Evolutionary conservation across 1,140 invertebrate species (phyloP).

Genomic region (Drosophila virilis): DNA sequence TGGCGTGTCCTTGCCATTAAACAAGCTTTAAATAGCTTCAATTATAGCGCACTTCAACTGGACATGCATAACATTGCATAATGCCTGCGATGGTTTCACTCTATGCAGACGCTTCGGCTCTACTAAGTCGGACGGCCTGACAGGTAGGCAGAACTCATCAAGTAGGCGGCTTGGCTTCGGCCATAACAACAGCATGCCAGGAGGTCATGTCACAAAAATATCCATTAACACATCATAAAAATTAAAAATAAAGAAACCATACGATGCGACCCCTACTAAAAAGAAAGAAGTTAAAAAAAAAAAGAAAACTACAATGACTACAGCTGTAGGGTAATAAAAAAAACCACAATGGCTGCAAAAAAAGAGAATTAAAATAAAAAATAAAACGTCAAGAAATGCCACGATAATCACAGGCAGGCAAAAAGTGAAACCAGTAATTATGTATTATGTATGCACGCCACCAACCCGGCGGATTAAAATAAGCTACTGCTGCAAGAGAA

Average conservation of each 20-base stretch:
- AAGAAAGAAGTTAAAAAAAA: slow-evolving; percentile 3
- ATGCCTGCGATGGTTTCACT: slow-evolving; percentile 35
- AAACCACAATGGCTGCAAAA: slow-evolving; percentile 69
- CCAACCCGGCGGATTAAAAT: slow-evolving; percentile 77
- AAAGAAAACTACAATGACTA: slow-evolving; percentile 18
- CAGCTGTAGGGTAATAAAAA: slow-evolving; percentile 55
- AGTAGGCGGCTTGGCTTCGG: slow-evolving; percentile 46
- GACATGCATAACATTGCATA: slow-evolving; percentile 62
- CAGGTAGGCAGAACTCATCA: slow-evolving; percentile 63
- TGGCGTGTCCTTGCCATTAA: slow-evolving; percentile 69
- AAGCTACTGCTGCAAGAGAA: slow-evolving; percentile 53
- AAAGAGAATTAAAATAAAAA: slow-evolving; percentile 42
- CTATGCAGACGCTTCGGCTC: slow-evolving; percentile 29
- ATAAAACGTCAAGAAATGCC: slow-evolving; percentile 77
- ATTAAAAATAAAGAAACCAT: slow-evolving; percentile 83
- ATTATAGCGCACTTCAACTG: slow-evolving; percentile 54
- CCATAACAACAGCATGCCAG: slow-evolving; percentile 64
- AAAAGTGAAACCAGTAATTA: slow-evolving; percentile 83
- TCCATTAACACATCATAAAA: slow-evolving; percentile 83
- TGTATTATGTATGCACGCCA: slow-evolving; percentile 82
- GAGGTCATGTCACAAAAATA: slow-evolving; percentile 82
- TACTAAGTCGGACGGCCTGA: slow-evolving; percentile 29
- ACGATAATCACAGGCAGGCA: slow-evolving; percentile 69
- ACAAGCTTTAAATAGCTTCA: slow-evolving; percentile 77
- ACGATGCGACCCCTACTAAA: slow-evolving; percentile 44